These are phyloP conservation scores for Nycticebus coucang DNA, from an alignment of 2,113 vertebrate genomes.

Conservation along the genomic window DNA sequence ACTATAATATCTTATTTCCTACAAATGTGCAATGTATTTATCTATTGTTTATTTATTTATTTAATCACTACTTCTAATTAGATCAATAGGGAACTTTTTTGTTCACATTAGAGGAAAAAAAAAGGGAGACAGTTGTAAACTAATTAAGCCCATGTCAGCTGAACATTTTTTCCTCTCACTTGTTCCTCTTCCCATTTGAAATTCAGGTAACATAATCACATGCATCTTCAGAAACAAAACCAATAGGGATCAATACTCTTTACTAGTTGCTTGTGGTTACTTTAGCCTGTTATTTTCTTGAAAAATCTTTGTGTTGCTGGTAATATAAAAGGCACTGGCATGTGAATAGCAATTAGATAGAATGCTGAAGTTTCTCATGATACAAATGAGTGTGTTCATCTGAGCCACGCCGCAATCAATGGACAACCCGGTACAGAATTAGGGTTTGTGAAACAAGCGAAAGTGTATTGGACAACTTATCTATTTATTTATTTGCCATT, in stretches of 20 bases:
- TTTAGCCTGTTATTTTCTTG: not conserved
- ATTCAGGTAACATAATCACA: not conserved
- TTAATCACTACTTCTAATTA: conserved; percentile 44
- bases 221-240: not conserved
- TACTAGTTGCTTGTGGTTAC: conserved; percentile 4
- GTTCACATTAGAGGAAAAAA: not conserved
- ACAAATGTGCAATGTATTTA: conserved; percentile 1
- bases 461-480: not conserved
- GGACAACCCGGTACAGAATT: not conserved
- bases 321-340: not conserved
- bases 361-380: not conserved
- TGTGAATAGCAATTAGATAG: not conserved
- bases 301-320: not conserved
- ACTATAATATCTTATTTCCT: not conserved
- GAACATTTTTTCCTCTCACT: not conserved
- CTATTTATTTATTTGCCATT: conserved; percentile 14
- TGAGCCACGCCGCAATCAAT: not conserved
- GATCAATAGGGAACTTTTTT: conserved; percentile 42
- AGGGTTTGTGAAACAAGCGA: not conserved
- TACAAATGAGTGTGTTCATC: not conserved
- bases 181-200: not conserved
- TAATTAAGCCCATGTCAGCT: not conserved
- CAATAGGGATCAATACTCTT: conserved; percentile 35
- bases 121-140: not conserved
- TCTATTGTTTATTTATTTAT: conserved; percentile 56